These are phyloP conservation scores for Tetraodon nigroviridis DNA, from an alignment of 2,113 vertebrate species.

Conservation along the genomic window DNA sequence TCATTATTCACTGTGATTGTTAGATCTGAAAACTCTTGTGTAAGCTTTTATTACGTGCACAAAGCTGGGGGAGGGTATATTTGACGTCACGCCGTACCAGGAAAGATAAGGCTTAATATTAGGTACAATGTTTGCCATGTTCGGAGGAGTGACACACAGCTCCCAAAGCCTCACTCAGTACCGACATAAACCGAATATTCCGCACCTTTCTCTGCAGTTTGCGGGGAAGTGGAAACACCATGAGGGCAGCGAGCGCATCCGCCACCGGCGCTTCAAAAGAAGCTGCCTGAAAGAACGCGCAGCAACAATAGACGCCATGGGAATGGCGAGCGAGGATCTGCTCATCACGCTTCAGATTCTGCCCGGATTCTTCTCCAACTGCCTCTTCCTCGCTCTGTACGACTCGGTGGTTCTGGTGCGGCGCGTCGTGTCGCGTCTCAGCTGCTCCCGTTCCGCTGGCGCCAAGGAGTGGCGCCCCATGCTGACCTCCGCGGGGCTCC, in stretches of 20 bases:
- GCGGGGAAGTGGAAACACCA: neutral
- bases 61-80: neutral
- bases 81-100: constrained; percentile 88
- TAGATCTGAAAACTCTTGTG: neutral
- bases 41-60: too few species aligned
- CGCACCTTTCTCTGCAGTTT: constrained; percentile 10
- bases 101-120: constrained; percentile 87
- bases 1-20: too few species aligned
- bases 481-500: constrained; percentile 92
- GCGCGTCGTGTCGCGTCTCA: constrained; percentile 86
- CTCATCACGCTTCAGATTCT: constrained; percentile 93
- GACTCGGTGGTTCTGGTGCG: constrained; percentile 93
- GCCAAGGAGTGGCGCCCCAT: constrained; percentile 88
- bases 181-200: constrained; percentile 50
- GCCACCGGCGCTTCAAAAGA: neutral
- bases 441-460: constrained; percentile 76
- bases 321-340: constrained; percentile 88
- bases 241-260: constrained; percentile 17
- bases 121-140: constrained; percentile 72
- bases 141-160: constrained; percentile 65
- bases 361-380: constrained; percentile 97
- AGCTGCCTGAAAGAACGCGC: neutral
- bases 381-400: constrained; percentile 93
- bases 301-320: constrained; percentile 68
- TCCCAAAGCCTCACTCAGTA: neutral